Percentiles rank a stretch among this genome's conserved stretches.
These are phyloP conservation scores for Etheostoma spectabile DNA, from an alignment of 2,113 vertebrate genomes.

Conservation along the genomic window DNA sequence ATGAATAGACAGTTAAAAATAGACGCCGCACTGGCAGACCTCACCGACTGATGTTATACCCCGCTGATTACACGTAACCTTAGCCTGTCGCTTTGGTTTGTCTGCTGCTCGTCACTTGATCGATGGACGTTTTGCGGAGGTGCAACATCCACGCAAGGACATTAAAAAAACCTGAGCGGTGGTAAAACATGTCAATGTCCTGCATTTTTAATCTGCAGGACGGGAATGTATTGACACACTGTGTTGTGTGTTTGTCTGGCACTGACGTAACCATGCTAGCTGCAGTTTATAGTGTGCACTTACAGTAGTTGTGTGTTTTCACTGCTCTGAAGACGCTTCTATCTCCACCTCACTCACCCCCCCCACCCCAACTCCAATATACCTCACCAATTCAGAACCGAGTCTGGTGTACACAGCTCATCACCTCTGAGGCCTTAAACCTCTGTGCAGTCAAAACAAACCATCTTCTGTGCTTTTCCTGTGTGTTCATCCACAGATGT, in stretches of 20 bases:
- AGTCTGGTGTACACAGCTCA: conserved; percentile 32
- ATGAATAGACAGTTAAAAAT: too few species aligned
- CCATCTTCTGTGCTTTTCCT: conserved; percentile 16
- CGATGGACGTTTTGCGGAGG: conserved; percentile 12
- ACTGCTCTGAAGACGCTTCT: conserved; percentile 50
- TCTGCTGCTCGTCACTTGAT: conserved; percentile 47
- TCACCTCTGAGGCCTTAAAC: conserved; percentile 76
- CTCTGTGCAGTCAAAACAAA: conserved; percentile 36
- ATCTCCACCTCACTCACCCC: conserved; percentile 7
- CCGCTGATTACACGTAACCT: conserved; percentile 40
- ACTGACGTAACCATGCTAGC: conserved; percentile 64
- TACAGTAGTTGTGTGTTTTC: conserved; percentile 55
- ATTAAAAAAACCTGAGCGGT: not conserved
- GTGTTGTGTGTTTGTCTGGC: conserved; percentile 63
- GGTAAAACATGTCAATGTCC: not conserved
- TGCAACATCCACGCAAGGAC: conserved; percentile 6
- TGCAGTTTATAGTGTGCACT: conserved; percentile 66
- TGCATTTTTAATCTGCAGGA: conserved; percentile 51
- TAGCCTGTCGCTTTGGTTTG: conserved; percentile 51
- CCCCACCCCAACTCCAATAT: conserved; percentile 30
- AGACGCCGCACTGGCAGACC: too few species aligned
- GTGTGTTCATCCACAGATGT: conserved; percentile 17
- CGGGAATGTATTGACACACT: conserved; percentile 34
- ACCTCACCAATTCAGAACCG: conserved; percentile 52
- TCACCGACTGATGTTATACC: conserved; percentile 22